phyloP scores from a whole-genome alignment of 2,797 vertebrate genomes.

The Propithecus perrieri region DNA sequence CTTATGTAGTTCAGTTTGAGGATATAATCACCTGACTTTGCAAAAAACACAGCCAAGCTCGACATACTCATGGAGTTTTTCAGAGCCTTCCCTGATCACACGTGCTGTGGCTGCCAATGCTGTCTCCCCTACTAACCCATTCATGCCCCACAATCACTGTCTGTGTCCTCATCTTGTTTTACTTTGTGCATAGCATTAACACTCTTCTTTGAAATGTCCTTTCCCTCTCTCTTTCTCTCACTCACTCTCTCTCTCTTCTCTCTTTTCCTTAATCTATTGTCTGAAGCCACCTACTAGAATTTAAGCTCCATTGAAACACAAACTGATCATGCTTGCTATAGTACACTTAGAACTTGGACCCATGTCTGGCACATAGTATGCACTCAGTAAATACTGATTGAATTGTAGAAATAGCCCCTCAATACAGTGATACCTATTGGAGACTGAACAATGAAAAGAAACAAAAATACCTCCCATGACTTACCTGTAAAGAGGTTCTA shows the following conservation, averaged over 20 bases:
- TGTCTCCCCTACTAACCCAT: background rate
- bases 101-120: background rate
- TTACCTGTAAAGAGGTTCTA: slow-evolving; percentile 99
- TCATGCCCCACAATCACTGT: too few species aligned
- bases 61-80: background rate
- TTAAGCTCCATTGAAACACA: background rate
- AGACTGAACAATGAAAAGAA: background rate
- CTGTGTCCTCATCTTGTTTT: background rate
- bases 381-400: background rate
- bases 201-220: background rate
- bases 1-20: background rate
- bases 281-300: background rate
- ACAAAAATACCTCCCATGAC: slow-evolving; percentile 51
- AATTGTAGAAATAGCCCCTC: background rate
- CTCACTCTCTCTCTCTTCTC: background rate
- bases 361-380: background rate
- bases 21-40: background rate
- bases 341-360: background rate
- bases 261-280: background rate
- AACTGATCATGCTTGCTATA: background rate
- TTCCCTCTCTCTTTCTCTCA: background rate
- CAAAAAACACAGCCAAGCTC: background rate
- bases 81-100: background rate
- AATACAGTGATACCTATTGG: background rate
- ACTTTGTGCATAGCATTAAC: background rate